Evolutionary conservation across 1,140 invertebrate species (phyloP).

Genomic region (Brevipalpus yothersi): DNA sequence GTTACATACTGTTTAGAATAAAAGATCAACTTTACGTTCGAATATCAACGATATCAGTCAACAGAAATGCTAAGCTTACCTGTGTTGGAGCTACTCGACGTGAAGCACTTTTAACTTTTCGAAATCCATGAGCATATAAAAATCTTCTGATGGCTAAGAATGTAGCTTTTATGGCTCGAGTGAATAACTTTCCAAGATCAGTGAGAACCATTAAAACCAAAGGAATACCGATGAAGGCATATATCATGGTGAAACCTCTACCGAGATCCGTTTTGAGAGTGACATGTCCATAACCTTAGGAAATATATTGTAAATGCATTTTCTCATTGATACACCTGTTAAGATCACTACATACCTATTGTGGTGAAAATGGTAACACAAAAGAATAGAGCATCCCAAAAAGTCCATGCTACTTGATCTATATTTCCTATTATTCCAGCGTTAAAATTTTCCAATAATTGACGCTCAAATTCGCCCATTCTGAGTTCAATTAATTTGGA

Average conservation of each 20-base stretch:
- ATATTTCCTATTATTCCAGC: conserved; percentile 50
- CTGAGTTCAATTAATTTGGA: conserved; percentile 51
- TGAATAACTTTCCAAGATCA: conserved; percentile 79
- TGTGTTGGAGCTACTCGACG: conserved; percentile 25
- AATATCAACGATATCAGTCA: background rate
- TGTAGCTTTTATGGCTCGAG: conserved; percentile 69
- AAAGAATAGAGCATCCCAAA: conserved; percentile 73
- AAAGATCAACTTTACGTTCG: background rate
- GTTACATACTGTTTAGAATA: conserved; percentile 3
- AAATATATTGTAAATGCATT: no score
- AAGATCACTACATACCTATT: no score
- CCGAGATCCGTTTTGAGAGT: conserved; percentile 59
- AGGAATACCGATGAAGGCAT: conserved; percentile 83
- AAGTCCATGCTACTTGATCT: conserved; percentile 64
- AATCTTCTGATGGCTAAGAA: conserved; percentile 66
- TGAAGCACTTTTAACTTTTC: conserved; percentile 8
- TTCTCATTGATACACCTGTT: no score
- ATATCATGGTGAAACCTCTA: conserved; percentile 61
- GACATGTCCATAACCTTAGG: conserved; percentile 65
- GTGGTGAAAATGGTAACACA: conserved; percentile 74
- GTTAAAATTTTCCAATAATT: conserved; percentile 53
- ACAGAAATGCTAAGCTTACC: conserved; percentile 22
- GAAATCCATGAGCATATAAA: conserved; percentile 40
- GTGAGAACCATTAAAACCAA: conserved; percentile 65
- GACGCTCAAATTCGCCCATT: conserved; percentile 57